These are phyloP conservation scores for Augochlorella aurata DNA, from an alignment of 2,888 invertebrate species.

Conservation along the genomic window DNA sequence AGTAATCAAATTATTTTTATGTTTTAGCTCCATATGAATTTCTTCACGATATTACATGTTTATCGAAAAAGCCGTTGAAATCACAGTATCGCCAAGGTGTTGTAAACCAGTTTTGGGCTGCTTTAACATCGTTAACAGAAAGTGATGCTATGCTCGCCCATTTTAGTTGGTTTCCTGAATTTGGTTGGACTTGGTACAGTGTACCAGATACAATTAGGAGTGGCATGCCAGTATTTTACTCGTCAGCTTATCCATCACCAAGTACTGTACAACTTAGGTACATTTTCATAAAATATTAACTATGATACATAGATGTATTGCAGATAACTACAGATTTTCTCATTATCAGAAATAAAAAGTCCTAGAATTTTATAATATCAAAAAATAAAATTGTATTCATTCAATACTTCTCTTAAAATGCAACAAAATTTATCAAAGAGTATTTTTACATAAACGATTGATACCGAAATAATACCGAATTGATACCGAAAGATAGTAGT, in stretches of 20 bases:
- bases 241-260: slow-evolving; percentile 81
- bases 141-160: slow-evolving; percentile 87
- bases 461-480: too few relatives aligned
- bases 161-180: slow-evolving; percentile 87
- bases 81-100: slow-evolving; percentile 87
- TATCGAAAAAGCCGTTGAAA: slow-evolving; percentile 85
- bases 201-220: slow-evolving; percentile 88
- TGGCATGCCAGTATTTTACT: slow-evolving; percentile 88
- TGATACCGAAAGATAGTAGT: too few relatives aligned
- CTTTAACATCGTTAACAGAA: slow-evolving; percentile 86
- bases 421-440: too few relatives aligned
- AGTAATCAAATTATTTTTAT: slow-evolving; percentile 53
- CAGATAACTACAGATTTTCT: too few relatives aligned
- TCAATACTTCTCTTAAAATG: too few relatives aligned
- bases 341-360: too few relatives aligned
- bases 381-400: too few relatives aligned
- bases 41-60: slow-evolving; percentile 88
- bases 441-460: too few relatives aligned
- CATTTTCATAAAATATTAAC: background rate
- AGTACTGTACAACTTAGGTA: slow-evolving; percentile 78
- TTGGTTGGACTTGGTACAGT: slow-evolving; percentile 85
- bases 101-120: slow-evolving; percentile 86
- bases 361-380: too few relatives aligned
- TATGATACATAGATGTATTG: background rate
- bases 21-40: slow-evolving; percentile 87